Base-by-base conservation (phyloP, 1,140 invertebrate species). In the Tetramorium parvispinum region DNA sequence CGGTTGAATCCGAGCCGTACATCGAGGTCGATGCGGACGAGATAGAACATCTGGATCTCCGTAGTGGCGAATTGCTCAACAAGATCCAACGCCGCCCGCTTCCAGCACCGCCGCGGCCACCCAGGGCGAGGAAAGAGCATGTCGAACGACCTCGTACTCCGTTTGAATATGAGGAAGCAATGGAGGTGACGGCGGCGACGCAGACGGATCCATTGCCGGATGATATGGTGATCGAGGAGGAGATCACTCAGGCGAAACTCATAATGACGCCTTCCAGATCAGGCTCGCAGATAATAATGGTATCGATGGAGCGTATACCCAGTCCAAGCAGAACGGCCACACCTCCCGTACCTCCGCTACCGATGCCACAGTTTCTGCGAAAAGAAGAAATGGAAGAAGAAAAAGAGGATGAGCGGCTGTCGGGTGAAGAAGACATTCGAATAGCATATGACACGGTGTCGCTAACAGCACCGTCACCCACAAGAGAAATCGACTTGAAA, bases 171-270 rank as follows among this genome's bases (percentile, higher is more conserved):
- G 51, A 27, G 1, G 79, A 82, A 4, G 27, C 46, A 32, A 87
- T 32, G 66, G 96, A 98, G 94, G 96, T 96, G 27, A 97, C 97
- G 89, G 96, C 97, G 3, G 97, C 97, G 0, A 98, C 97, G 0
- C 98, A 98, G 94, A 98, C 97, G 0, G 97, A 98, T 94, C 97
- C 97, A 0, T 91, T 98, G 27, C 97, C 97, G 0, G 97, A 98
- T 91, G 97, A 97, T 90, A 96, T 97, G 83, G 95, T 97, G 37
- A 97, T 96, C 70, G 97, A 97, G 91, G 97, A 97, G 91, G 97
- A 95, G 70, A 87, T 95, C 18, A 95, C 93, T 0, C 93, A 93
- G 61, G 95, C 94, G 0, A 95, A 94, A 32, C 86, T 95, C 10
- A 85, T 95, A 0, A 91, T 95, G 27, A 61, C 94, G 0, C 94